phyloP scores from a whole-genome alignment of 1,140 invertebrate species.

The Brachionus manjavacas region DNA sequence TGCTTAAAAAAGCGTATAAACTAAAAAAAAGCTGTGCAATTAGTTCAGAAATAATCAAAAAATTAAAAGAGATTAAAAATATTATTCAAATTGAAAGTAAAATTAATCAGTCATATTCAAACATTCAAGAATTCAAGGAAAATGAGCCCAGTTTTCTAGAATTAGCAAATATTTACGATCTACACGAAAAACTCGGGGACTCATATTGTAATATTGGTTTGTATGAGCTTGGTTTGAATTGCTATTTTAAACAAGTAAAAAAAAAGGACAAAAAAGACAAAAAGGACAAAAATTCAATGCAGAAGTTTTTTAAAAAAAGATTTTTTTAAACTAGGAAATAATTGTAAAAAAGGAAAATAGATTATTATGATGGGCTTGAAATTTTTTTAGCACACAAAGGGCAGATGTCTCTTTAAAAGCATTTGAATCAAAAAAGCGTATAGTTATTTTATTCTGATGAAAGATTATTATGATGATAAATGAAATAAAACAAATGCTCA shows the following conservation, averaged over 20 bases:
- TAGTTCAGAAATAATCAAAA: not conserved
- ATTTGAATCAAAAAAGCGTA: too few relatives aligned
- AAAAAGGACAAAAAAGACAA: not conserved
- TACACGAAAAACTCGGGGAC: slow-evolving; percentile 24
- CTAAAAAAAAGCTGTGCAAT: not conserved
- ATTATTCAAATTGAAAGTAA: not conserved
- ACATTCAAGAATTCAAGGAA: not conserved
- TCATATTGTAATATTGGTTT: slow-evolving; percentile 28
- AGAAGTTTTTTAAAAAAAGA: too few relatives aligned
- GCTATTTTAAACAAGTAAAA: slow-evolving; percentile 37
- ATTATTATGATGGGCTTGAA: not conserved
- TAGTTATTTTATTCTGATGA: too few relatives aligned
- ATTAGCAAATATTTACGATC: not conserved
- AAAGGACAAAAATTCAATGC: not conserved
- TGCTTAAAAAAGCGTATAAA: slow-evolving; percentile 39
- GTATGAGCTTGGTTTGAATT: slow-evolving; percentile 1
- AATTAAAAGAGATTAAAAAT: slow-evolving; percentile 24
- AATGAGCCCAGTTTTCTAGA: not conserved
- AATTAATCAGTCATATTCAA: not conserved
- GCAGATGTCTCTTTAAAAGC: too few relatives aligned
- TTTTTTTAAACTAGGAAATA: too few relatives aligned
- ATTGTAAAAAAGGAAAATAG: too few relatives aligned
- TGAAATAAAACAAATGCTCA: too few relatives aligned
- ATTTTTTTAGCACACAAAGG: too few relatives aligned
- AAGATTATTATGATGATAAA: too few relatives aligned